Conservation (phyloP, 2,888 invertebrate species). For the Empis livida region DNA sequence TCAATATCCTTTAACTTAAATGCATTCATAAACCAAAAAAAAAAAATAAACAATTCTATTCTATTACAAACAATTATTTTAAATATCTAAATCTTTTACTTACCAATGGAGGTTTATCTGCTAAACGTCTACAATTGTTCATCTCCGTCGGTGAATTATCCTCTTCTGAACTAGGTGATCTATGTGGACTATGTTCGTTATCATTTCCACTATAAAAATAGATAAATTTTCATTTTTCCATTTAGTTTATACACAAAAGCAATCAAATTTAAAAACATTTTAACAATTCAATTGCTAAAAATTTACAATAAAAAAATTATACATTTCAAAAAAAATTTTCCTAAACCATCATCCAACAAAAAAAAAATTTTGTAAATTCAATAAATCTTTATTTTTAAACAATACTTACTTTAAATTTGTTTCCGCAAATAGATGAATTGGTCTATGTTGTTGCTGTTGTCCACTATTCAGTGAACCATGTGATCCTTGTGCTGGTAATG, state of each 20-base stretch:
- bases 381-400: background rate
- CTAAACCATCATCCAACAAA: background rate
- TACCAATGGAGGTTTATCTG: slow-evolving; percentile 61
- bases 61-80: too few relatives aligned
- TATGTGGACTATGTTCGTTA: slow-evolving; percentile 28
- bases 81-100: slow-evolving; percentile 12
- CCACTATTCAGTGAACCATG: background rate
- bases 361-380: background rate
- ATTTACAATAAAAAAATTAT: background rate
- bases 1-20: too few relatives aligned
- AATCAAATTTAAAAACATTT: too few relatives aligned
- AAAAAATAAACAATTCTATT: too few relatives aligned
- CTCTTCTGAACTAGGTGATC: slow-evolving; percentile 56
- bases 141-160: slow-evolving; percentile 76
- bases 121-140: slow-evolving; percentile 66
- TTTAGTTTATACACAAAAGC: too few relatives aligned
- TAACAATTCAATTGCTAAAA: background rate
- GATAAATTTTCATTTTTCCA: too few relatives aligned
- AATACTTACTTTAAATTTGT: slow-evolving; percentile 32
- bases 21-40: too few relatives aligned
- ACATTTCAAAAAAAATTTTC: too few relatives aligned
- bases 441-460: slow-evolving; percentile 20
- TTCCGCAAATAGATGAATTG: slow-evolving; percentile 27
- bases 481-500: slow-evolving; percentile 10
- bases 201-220: slow-evolving; percentile 24